Percentiles rank a stretch among this genome's conserved stretches.
Evolutionary conservation across 2,113 vertebrate species (phyloP).

Genomic region (Sclerurus mexicanus): DNA sequence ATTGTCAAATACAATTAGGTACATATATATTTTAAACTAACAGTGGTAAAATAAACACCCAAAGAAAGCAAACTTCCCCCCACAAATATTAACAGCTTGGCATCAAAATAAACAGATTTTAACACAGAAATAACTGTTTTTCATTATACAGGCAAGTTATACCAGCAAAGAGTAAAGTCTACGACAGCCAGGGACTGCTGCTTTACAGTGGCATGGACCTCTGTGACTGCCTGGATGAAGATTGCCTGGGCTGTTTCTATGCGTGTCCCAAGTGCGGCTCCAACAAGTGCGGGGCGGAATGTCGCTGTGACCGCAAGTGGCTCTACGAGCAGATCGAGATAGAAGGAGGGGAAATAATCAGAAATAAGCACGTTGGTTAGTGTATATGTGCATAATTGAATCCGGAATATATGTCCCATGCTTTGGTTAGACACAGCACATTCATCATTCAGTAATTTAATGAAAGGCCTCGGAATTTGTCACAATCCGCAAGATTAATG

Average conservation of each 20-base stretch:
- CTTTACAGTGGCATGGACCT: constrained; percentile 88
- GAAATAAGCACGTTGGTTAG: constrained; percentile 86
- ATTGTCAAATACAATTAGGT: neutral
- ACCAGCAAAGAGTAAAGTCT: constrained; percentile 89
- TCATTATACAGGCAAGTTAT: constrained; percentile 77
- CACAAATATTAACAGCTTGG: neutral
- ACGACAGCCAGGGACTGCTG: constrained; percentile 88
- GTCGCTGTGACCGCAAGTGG: constrained; percentile 97
- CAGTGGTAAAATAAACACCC: neutral
- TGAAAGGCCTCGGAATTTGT: neutral
- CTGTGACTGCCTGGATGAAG: constrained; percentile 93
- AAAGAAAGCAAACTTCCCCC: neutral
- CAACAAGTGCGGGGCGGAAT: constrained; percentile 91
- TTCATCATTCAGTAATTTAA: neutral
- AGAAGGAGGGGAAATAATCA: constrained; percentile 94
- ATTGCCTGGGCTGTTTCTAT: constrained; percentile 96
- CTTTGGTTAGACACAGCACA: neutral
- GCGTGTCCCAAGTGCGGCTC: constrained; percentile 89
- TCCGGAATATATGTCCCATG: accelerated
- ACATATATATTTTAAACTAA: neutral
- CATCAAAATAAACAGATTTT: neutral
- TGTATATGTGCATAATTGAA: neutral
- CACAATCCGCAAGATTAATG: accelerated
- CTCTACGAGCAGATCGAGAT: constrained; percentile 97
- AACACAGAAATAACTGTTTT: neutral